A percentile compares a stretch with the other conserved stretches of the same genome.
Evolutionary conservation across 1,140 invertebrate genomes (phyloP).

Genomic region (Calephelis virginiensis): DNA sequence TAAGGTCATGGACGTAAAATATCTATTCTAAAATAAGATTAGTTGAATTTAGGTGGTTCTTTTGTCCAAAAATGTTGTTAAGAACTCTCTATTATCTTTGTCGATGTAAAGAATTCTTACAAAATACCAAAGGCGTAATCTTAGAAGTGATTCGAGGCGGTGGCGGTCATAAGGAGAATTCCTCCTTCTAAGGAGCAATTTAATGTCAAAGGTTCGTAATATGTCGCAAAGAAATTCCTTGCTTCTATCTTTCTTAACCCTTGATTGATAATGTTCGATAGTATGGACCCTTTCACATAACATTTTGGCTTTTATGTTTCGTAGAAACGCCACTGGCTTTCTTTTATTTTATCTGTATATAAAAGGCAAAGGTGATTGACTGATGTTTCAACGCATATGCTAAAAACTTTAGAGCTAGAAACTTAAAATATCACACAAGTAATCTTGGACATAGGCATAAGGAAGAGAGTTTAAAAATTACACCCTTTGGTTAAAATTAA

Average conservation of each 20-base stretch:
- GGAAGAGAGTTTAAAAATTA: too few species aligned
- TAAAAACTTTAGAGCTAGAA: too few species aligned
- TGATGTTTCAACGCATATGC: too few species aligned
- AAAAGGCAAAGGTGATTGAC: too few species aligned
- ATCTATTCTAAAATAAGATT: not conserved
- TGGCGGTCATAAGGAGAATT: slow-evolving; percentile 13
- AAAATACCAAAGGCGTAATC: slow-evolving; percentile 8
- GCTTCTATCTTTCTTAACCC: slow-evolving; percentile 4
- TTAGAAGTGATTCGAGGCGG: not conserved
- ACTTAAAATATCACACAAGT: too few species aligned
- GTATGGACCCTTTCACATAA: not conserved
- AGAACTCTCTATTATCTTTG: not conserved
- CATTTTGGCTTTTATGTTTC: too few species aligned
- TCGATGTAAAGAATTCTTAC: slow-evolving; percentile 2
- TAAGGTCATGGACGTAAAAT: too few species aligned
- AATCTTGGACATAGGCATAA: too few species aligned
- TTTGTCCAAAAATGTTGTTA: not conserved
- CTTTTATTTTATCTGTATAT: too few species aligned
- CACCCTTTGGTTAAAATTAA: too few species aligned
- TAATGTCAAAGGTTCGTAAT: slow-evolving; percentile 10
- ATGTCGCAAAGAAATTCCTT: slow-evolving; percentile 8
- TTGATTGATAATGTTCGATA: not conserved
- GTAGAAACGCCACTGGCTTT: too few species aligned
- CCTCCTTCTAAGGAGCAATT: slow-evolving; percentile 8
- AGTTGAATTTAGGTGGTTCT: not conserved